Conservation (phyloP, 2,113 vertebrate species). For the Microcebus tavaratra region DNA sequence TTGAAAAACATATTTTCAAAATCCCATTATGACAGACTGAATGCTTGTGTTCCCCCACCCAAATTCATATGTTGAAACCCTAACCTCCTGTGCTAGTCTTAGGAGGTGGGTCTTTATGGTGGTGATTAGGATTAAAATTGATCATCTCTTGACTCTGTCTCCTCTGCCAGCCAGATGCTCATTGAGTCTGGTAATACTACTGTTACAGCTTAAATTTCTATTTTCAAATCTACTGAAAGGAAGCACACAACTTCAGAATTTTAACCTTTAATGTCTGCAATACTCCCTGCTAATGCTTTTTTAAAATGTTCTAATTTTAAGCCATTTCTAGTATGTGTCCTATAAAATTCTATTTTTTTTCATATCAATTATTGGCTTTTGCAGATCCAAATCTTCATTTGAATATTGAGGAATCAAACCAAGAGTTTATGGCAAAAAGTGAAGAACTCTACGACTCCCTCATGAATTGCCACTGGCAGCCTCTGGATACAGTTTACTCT, state of each 20-base stretch:
- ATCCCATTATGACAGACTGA: neutral
- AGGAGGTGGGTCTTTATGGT: neutral
- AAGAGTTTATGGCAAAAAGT: slow-evolving; percentile 92
- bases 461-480: slow-evolving; percentile 94
- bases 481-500: slow-evolving; percentile 90
- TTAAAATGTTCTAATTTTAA: neutral
- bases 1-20: neutral
- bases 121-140: neutral
- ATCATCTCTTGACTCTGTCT: neutral
- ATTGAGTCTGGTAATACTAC: neutral
- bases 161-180: neutral
- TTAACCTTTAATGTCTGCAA: neutral
- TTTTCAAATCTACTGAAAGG: neutral
- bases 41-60: neutral
- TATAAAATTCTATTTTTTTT: neutral
- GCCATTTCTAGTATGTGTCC: neutral
- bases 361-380: slow-evolving; percentile 56
- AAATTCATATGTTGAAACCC: neutral
- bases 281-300: neutral
- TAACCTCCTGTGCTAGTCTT: neutral
- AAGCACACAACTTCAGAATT: neutral
- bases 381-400: slow-evolving; percentile 85
- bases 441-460: slow-evolving; percentile 94
- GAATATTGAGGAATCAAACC: slow-evolving; percentile 92
- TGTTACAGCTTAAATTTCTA: neutral